phyloP scores from a whole-genome alignment of 2,797 vertebrate genomes.

The Dallia pectoralis region DNA sequence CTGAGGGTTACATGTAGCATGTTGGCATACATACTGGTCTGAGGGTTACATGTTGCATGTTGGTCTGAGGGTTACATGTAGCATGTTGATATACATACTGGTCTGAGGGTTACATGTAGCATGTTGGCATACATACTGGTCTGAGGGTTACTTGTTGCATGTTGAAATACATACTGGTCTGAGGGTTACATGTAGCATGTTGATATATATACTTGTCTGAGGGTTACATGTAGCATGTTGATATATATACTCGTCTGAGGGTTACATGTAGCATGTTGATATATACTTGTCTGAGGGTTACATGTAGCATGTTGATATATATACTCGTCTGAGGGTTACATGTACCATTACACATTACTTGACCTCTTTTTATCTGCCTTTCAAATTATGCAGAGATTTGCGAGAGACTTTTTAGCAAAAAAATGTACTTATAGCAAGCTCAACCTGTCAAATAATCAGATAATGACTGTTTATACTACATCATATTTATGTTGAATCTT shows the following conservation, averaged over 20 bases:
- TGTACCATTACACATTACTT: neutral
- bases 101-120: no score
- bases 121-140: neutral
- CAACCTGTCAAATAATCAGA: neutral
- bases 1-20: neutral
- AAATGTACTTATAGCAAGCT: neutral
- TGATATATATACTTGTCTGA: neutral
- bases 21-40: neutral
- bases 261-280: no score
- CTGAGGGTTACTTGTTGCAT: neutral
- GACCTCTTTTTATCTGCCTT: neutral
- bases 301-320: neutral
- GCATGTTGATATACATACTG: no score
- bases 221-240: no score
- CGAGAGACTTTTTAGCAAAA: neutral
- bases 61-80: no score
- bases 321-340: neutral
- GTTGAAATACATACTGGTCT: no score
- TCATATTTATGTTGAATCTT: neutral
- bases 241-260: no score
- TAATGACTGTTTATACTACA: neutral
- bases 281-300: neutral
- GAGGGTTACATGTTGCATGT: no score
- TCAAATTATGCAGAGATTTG: neutral
- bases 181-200: neutral